Conservation (phyloP, 2,888 invertebrate species). For the Rhingia campestris region DNA sequence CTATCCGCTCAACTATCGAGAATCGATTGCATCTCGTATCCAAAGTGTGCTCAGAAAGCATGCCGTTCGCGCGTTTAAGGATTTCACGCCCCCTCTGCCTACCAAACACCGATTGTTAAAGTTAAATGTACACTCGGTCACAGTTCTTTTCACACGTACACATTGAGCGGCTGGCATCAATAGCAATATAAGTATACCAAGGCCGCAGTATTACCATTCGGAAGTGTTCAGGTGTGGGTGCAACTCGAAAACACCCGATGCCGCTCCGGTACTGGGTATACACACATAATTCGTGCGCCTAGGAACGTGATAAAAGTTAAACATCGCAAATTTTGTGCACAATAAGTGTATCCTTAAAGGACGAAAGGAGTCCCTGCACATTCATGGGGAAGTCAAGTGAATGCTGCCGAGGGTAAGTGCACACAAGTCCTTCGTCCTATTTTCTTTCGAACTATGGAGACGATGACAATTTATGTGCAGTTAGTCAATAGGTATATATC, state of each 20-base stretch:
- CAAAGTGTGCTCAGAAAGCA: slow-evolving; percentile 40
- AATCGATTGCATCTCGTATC: slow-evolving; percentile 57
- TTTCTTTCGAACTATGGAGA: background rate
- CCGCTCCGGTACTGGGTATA: background rate
- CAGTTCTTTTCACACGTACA: slow-evolving; percentile 50
- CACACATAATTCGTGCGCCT: slow-evolving; percentile 39
- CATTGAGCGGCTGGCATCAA: slow-evolving; percentile 34
- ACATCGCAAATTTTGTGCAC: slow-evolving; percentile 53
- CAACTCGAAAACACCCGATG: background rate
- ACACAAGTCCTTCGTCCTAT: slow-evolving; percentile 20
- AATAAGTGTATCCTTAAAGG: slow-evolving; percentile 30
- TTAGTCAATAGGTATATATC: slow-evolving; percentile 26
- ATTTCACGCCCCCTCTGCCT: slow-evolving; percentile 9
- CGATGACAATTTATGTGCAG: slow-evolving; percentile 42
- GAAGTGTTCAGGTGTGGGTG: slow-evolving; percentile 25
- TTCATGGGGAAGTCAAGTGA: slow-evolving; percentile 6
- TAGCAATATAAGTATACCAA: slow-evolving; percentile 21
- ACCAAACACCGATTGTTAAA: slow-evolving; percentile 58
- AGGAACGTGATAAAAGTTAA: slow-evolving; percentile 67
- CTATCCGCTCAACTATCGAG: slow-evolving; percentile 18
- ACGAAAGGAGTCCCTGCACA: background rate
- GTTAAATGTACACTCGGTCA: slow-evolving; percentile 55
- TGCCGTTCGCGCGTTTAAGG: slow-evolving; percentile 39
- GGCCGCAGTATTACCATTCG: slow-evolving; percentile 20
- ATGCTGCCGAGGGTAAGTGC: background rate